These are phyloP conservation scores for Callinectes sapidus DNA, from an alignment of 2,888 invertebrate genomes.

Conservation along the genomic window DNA sequence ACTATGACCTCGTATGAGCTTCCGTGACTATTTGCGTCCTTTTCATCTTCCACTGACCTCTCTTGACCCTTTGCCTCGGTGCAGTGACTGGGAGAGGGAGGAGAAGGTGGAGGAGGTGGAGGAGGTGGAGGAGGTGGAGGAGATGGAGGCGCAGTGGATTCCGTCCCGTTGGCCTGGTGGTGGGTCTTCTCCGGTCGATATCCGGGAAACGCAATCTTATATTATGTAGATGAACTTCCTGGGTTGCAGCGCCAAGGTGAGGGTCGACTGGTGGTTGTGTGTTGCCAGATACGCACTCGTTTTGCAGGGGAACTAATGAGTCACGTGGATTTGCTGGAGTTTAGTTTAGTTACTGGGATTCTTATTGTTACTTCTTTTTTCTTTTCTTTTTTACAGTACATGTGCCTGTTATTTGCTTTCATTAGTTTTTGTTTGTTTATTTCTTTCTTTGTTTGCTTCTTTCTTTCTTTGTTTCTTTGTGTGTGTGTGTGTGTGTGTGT, in stretches of 20 bases:
- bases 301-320: too few species aligned
- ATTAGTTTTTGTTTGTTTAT: too few species aligned
- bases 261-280: background rate
- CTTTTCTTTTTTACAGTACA: too few species aligned
- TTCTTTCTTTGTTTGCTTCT: background rate
- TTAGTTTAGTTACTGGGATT: too few species aligned
- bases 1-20: background rate
- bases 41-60: background rate
- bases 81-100: background rate
- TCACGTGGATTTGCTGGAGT: too few species aligned
- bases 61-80: background rate
- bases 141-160: background rate
- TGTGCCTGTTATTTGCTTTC: too few species aligned
- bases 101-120: background rate
- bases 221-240: background rate
- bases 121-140: background rate
- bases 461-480: background rate
- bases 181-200: background rate
- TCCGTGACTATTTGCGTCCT: background rate
- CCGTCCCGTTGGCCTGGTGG: background rate
- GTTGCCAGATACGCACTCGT: too few species aligned
- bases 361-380: too few species aligned
- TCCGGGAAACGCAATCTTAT: background rate
- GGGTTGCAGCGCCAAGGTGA: background rate
- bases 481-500: background rate